Evolutionary conservation across 2,888 invertebrate genomes (phyloP), one percentile per base, ranked within the genome.

Genomic region (Glomeris marginata): DNA sequence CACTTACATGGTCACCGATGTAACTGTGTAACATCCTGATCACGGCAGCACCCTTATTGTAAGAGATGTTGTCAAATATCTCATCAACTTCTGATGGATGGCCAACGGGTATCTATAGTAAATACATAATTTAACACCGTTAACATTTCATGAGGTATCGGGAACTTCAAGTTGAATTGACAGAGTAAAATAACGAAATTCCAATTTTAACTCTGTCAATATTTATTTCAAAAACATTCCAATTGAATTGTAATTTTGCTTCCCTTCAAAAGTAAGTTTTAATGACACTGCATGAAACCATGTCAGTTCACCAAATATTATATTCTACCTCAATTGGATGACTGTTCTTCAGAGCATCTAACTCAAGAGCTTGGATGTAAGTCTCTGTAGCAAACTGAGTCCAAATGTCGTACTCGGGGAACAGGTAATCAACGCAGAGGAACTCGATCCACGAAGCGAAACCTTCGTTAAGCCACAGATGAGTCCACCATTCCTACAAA

Each of bases 41-140:
- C 6, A 92, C 83, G 46, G 87, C 88, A 1, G 92, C 91, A 3
- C 92, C 94, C 67, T 97, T 97, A 63, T 84, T 83, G 69, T 95
- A 97, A 35, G 94, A 92, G 60, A 97, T 95, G 60, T 85, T 85
- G 71, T 97, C 95, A 71, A 95, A 97, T 58, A 97, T 95, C 68
- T 95, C 94, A 69, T 92, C 92, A 52, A 95, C 84, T 69, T 95
- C 94, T 8, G 83, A 80, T 0, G 95, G 95, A 70, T 92, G 85
- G 1, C 85, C 84, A 1, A 94, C 92, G 13, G 87, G 85, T 8
- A 77, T 73, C 71, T 73, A 54, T 20, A 57, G 59, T 47, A 54
- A 52, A 45, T 33, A 53, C n/a, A 13, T 28, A 40, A 54, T n/a
- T n/a, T n/a, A n/a, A n/a, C n/a, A n/a, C n/a, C n/a, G n/a, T n/a